A percentile compares a stretch with the other conserved stretches of the same genome.
Evolutionary conservation across 2,888 invertebrate species (phyloP).

Genomic region (Drosophila neotestacea): DNA sequence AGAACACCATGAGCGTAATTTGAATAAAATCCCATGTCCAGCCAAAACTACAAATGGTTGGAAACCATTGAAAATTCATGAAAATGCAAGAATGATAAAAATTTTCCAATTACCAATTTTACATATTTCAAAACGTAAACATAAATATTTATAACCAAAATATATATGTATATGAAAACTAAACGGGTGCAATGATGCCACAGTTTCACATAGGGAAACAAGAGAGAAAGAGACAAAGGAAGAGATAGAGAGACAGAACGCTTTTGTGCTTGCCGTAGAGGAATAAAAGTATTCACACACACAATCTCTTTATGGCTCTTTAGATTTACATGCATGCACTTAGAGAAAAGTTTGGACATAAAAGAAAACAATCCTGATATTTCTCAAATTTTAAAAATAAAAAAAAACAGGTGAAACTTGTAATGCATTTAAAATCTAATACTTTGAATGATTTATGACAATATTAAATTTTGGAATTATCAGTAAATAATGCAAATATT

Average conservation of each 20-base stretch:
- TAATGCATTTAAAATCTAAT: no score
- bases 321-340: slow-evolving; percentile 37
- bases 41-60: slow-evolving; percentile 11
- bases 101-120: slow-evolving; percentile 80
- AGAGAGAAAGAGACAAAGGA: neutral
- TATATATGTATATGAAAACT: slow-evolving; percentile 65
- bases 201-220: neutral
- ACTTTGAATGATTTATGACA: no score
- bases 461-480: no score
- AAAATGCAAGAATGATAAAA: slow-evolving; percentile 66
- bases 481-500: no score
- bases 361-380: no score
- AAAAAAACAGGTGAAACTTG: no score
- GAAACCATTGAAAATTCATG: slow-evolving; percentile 43
- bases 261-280: slow-evolving; percentile 3
- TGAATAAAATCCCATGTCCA: slow-evolving; percentile 28
- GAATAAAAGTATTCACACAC: neutral
- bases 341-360: neutral
- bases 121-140: slow-evolving; percentile 71
- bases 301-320: slow-evolving; percentile 2
- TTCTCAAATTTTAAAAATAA: no score
- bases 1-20: slow-evolving; percentile 24
- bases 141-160: slow-evolving; percentile 77
- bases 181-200: slow-evolving; percentile 69
- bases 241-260: neutral